A percentile compares a stretch with the other conserved stretches of the same genome.
Conservation (phyloP, 2,113 vertebrate genomes). For the Pomatorhinus ruficollis region DNA sequence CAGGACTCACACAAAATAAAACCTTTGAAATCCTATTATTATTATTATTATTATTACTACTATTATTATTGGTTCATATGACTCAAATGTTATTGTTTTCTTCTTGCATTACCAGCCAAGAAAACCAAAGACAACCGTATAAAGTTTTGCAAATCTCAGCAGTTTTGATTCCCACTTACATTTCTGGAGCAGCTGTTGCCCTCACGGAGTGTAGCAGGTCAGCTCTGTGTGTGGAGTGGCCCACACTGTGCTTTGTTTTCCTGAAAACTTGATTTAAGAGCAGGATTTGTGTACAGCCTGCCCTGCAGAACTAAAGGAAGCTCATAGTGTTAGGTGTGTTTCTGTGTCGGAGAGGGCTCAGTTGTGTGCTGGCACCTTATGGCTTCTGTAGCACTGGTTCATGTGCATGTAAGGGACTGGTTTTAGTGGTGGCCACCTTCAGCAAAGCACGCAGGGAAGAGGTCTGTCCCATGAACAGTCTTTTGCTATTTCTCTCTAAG, state of each 20-base stretch:
- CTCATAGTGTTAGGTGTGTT: background rate
- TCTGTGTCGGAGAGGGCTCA: rapidly evolving
- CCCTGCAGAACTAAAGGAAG: background rate
- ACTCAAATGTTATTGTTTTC: constrained; percentile 65
- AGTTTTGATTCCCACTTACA: constrained; percentile 49
- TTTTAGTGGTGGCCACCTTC: background rate
- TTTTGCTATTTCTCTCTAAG: background rate
- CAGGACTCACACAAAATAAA: constrained; percentile 43
- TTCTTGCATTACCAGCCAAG: constrained; percentile 58
- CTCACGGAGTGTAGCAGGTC: background rate
- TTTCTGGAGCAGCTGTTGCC: constrained; percentile 36
- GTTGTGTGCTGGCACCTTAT: background rate
- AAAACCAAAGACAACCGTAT: constrained; percentile 22
- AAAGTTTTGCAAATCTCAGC: constrained; percentile 58
- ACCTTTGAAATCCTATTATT: constrained; percentile 49
- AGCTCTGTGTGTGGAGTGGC: background rate
- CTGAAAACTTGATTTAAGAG: background rate
- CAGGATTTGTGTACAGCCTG: background rate
- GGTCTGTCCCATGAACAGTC: rapidly evolving
- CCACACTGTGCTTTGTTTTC: background rate
- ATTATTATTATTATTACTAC: constrained; percentile 19
- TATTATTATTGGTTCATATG: constrained; percentile 54
- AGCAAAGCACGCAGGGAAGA: background rate
- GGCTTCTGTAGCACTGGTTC: no score
- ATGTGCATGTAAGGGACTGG: background rate